A percentile compares a stretch with the other conserved stretches of the same genome.
These are phyloP conservation scores for Sesamia nonagrioides DNA, from an alignment of 1,140 invertebrate species.

Conservation along the genomic window DNA sequence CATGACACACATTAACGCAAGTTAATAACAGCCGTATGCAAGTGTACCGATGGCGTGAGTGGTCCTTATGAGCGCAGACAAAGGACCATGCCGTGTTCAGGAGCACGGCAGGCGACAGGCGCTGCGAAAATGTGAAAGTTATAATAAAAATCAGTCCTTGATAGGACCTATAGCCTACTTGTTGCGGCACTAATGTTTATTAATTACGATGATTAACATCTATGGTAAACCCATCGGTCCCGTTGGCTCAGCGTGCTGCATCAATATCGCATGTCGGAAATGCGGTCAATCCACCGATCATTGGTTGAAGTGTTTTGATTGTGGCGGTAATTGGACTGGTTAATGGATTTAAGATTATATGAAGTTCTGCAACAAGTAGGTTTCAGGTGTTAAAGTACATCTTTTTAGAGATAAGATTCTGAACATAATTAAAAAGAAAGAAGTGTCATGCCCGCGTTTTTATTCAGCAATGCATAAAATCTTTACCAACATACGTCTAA, in stretches of 20 bases:
- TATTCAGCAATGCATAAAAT: too few species aligned
- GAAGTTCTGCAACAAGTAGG: neutral
- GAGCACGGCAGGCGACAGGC: neutral
- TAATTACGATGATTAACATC: conserved; percentile 20
- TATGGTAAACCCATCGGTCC: conserved; percentile 20
- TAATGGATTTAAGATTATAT: neutral
- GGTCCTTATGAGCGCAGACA: neutral
- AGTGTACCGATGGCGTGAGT: conserved; percentile 5
- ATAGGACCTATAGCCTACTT: conserved; percentile 2
- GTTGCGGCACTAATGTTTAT: conserved; percentile 25
- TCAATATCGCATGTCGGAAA: neutral
- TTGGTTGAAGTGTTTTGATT: conserved; percentile 16
- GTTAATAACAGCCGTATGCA: conserved; percentile 26
- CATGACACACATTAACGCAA: conserved; percentile 54
- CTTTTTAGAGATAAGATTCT: too few species aligned
- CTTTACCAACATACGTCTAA: too few species aligned
- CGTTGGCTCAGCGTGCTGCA: neutral
- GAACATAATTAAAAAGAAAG: too few species aligned
- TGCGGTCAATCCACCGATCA: neutral
- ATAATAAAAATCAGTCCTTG: conserved; percentile 31
- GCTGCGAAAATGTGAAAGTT: conserved; percentile 28
- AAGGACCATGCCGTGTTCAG: neutral
- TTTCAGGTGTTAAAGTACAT: too few species aligned
- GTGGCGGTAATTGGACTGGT: neutral
- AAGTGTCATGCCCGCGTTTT: too few species aligned